phyloP scores from a whole-genome alignment of 2,113 vertebrate species.

The Ondatra zibethicus region DNA sequence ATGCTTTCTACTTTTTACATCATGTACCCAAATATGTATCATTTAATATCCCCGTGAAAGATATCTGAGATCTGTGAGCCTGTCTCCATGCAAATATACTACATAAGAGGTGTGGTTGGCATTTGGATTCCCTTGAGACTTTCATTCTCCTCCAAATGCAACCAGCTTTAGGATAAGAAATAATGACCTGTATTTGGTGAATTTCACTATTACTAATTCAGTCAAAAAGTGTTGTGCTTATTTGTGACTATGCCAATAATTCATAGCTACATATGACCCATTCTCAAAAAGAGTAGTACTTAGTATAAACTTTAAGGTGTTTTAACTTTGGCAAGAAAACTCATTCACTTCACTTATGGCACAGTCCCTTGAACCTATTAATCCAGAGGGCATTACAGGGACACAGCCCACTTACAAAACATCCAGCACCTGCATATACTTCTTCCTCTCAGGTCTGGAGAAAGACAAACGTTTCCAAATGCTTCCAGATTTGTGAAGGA shows the following conservation, averaged over 20 bases:
- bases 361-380: slow-evolving; percentile 2
- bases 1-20: background rate
- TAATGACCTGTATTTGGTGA: background rate
- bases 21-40: background rate
- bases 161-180: background rate
- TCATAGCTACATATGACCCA: background rate
- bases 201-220: background rate
- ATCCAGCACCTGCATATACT: background rate
- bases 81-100: too few species aligned
- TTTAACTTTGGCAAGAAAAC: slow-evolving; percentile 10
- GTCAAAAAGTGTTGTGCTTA: slow-evolving; percentile 2
- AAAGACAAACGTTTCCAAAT: slow-evolving; percentile 46
- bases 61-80: background rate
- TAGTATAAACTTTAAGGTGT: background rate
- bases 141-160: background rate
- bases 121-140: background rate
- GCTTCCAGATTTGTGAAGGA: slow-evolving; percentile 16
- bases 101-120: background rate
- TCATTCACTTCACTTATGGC: slow-evolving; percentile 5
- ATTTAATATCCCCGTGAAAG: background rate
- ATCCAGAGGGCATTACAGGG: slow-evolving; percentile 46
- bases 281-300: background rate
- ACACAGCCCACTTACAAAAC: background rate
- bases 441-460: slow-evolving; percentile 44
- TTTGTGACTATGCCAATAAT: background rate